A percentile compares a stretch with the other conserved stretches of the same genome.
Conservation (phyloP, 1,140 invertebrate species). For the Apocrypta bakeri region DNA sequence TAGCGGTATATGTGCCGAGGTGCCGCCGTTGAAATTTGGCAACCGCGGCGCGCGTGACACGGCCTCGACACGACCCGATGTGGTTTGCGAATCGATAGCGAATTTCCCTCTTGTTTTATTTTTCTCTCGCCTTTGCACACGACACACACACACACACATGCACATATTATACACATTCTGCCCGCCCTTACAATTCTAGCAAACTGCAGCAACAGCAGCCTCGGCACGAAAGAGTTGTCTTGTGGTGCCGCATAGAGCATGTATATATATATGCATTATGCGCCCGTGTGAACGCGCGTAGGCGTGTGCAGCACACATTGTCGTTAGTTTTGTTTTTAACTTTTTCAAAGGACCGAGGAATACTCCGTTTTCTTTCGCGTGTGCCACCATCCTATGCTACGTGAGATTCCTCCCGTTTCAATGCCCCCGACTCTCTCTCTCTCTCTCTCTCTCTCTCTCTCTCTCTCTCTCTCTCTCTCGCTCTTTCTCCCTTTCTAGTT, state of each 20-base stretch:
- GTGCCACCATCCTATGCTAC: background rate
- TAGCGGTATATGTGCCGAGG: background rate
- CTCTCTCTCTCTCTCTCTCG: constrained; percentile 38
- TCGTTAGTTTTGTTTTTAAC: background rate
- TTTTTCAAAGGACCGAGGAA: background rate
- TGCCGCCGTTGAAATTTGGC: constrained; percentile 43
- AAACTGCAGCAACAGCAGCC: no score
- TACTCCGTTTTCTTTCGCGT: background rate
- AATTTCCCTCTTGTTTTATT: constrained; percentile 57
- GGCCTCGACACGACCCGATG: constrained; percentile 53
- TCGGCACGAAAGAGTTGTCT: background rate
- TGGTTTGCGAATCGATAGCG: constrained; percentile 66
- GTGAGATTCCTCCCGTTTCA: background rate
- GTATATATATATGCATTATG: background rate
- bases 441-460: constrained; percentile 29
- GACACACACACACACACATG: no score
- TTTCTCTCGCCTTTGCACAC: constrained; percentile 21
- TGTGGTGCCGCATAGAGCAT: background rate
- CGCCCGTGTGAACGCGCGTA: background rate
- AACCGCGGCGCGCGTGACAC: constrained; percentile 48
- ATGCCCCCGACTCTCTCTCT: constrained; percentile 3
- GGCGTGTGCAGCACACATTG: background rate
- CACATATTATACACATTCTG: no score
- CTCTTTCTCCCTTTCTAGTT: constrained; percentile 37
- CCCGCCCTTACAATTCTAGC: background rate